A percentile compares a stretch with the other conserved stretches of the same genome.
Conservation (phyloP, 2,797 vertebrate genomes). For the Setipinna tenuifilis region DNA sequence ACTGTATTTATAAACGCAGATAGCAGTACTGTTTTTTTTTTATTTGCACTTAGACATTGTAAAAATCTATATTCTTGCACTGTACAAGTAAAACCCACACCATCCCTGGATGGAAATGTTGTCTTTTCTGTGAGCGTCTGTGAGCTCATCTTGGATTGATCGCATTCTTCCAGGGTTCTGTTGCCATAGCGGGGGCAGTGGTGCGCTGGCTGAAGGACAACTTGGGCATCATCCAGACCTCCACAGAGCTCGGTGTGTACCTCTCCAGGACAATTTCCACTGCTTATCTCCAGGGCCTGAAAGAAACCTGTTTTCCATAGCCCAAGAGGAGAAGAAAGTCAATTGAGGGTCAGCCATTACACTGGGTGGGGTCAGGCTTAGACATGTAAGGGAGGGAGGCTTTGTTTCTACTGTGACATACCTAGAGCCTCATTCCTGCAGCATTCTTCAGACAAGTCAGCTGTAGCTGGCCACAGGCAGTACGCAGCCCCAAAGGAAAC, state of each 20-base stretch:
- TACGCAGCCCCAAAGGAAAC: not conserved
- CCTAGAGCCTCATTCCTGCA: not conserved
- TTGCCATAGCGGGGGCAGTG: conserved; percentile 96
- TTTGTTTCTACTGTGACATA: not conserved
- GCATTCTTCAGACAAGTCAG: not conserved
- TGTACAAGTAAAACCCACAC: not conserved
- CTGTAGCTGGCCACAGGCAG: not conserved
- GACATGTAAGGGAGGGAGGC: not conserved
- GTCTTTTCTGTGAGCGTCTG: no score
- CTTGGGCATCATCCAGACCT: conserved; percentile 85
- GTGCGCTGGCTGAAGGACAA: conserved; percentile 97
- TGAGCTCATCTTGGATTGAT: not conserved
- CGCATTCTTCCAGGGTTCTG: conserved; percentile 83
- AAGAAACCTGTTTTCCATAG: not conserved
- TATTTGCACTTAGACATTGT: not conserved
- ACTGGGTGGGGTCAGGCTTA: no score
- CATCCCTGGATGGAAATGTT: no score
- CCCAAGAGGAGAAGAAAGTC: not conserved
- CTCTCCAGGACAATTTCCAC: not conserved
- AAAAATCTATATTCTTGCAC: not conserved
- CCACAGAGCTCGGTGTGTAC: conserved; percentile 87
- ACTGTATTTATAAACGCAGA: not conserved
- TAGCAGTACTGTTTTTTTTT: conserved; percentile 65
- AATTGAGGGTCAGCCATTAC: no score
- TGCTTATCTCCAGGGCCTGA: not conserved